Conservation (phyloP, 1,140 invertebrate species). For the Magallana angulata region DNA sequence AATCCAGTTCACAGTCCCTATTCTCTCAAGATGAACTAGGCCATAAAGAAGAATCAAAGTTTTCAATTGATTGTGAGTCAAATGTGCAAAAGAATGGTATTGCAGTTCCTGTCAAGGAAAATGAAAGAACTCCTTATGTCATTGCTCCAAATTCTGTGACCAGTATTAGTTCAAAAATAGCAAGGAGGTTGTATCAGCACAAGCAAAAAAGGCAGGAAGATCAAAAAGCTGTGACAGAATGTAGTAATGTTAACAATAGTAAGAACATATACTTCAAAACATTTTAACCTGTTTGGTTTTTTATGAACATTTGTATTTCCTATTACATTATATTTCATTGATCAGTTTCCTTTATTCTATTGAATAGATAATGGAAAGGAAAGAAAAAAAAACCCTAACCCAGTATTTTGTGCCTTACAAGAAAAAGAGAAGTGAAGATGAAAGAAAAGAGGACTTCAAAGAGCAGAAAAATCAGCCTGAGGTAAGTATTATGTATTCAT, state of each 20-base stretch:
- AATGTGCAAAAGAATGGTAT: neutral
- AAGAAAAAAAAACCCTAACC: neutral
- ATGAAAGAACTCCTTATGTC: neutral
- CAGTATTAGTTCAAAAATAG: neutral
- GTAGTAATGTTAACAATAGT: neutral
- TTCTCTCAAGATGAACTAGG: slow-evolving; percentile 15
- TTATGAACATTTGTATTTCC: neutral
- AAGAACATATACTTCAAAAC: neutral
- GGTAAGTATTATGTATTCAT: no score
- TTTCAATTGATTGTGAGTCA: neutral
- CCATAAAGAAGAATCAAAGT: neutral
- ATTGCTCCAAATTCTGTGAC: neutral
- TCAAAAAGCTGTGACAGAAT: neutral
- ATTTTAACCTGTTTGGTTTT: neutral
- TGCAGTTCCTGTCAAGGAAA: neutral
- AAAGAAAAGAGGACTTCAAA: neutral
- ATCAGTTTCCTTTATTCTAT: neutral
- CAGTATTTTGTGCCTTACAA: slow-evolving; percentile 9
- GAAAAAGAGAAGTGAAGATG: neutral
- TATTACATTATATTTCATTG: neutral
- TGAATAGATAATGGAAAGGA: neutral
- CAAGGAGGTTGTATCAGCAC: slow-evolving; percentile 2
- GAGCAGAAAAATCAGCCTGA: no score
- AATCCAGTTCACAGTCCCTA: neutral
- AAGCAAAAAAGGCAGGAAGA: neutral